These are phyloP conservation scores for Cynopterus sphinx DNA, from an alignment of 2,797 vertebrate species.

Conservation along the genomic window DNA sequence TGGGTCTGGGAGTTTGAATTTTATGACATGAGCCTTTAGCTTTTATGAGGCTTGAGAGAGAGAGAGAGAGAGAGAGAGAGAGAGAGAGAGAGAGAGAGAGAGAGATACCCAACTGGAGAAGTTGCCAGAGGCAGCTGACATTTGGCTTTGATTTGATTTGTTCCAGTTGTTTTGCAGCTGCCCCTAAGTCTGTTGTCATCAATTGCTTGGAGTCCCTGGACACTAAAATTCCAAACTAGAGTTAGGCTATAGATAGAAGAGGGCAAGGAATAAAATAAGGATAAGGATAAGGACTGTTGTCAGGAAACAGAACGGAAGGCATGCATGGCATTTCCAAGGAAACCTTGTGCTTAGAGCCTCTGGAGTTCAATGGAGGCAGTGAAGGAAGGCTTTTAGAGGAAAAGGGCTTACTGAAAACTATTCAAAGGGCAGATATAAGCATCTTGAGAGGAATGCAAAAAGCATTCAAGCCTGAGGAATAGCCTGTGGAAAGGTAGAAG, in stretches of 20 bases:
- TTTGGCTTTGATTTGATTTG: conserved; percentile 58
- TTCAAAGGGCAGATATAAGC: background rate
- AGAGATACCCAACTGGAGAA: conserved; percentile 43
- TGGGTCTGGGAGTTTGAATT: conserved; percentile 51
- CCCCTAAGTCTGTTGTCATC: background rate
- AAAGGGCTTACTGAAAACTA: background rate
- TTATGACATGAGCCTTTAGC: conserved; percentile 51
- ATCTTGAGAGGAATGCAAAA: background rate
- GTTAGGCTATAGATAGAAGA: background rate
- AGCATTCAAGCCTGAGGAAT: background rate
- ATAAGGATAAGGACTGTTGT: background rate
- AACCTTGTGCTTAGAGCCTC: background rate
- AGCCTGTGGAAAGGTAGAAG: background rate
- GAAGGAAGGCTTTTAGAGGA: background rate
- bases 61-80: conserved; percentile 26
- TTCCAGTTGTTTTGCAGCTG: conserved; percentile 49
- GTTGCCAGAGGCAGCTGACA: conserved; percentile 12
- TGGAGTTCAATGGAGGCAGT: background rate
- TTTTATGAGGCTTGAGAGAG: conserved; percentile 38
- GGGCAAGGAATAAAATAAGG: conserved; percentile 14
- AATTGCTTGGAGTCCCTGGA: background rate
- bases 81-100: conserved; percentile 5
- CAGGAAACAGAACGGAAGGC: background rate
- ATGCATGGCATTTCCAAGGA: background rate
- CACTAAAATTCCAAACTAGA: conserved; percentile 9